These are phyloP conservation scores for Eulemur macaco DNA, from an alignment of 2,113 vertebrate species.

Conservation along the genomic window DNA sequence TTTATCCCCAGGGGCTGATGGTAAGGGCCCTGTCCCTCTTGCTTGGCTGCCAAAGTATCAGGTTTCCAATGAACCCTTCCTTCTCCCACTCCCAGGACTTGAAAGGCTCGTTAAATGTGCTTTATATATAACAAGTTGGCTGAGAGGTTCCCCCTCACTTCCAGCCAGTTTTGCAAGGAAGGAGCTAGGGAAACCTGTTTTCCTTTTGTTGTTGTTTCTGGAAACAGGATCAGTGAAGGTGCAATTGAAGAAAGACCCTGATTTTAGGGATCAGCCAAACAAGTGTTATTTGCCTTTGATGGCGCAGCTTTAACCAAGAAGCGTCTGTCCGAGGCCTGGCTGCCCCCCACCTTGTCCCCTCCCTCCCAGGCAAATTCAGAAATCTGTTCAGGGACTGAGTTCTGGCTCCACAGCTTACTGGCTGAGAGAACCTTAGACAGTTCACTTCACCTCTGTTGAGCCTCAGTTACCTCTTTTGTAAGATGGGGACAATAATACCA, in stretches of 20 bases:
- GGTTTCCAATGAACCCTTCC: constrained; percentile 70
- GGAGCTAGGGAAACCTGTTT: constrained; percentile 69
- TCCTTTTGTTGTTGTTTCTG: constrained; percentile 73
- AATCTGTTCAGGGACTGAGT: background rate
- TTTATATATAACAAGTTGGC: constrained; percentile 75
- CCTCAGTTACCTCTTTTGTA: background rate
- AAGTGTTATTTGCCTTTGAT: background rate
- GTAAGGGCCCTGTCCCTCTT: constrained; percentile 43
- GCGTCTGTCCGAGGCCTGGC: background rate
- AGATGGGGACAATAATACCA: background rate
- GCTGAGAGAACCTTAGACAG: background rate
- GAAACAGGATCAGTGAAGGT: constrained; percentile 46
- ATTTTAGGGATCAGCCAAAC: background rate
- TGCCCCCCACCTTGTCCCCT: background rate
- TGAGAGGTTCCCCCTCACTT: constrained; percentile 3
- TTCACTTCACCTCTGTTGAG: background rate
- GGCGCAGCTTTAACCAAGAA: background rate
- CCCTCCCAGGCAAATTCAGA: background rate
- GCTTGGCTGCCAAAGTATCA: constrained; percentile 65
- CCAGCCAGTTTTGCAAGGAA: constrained; percentile 58
- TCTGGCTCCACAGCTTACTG: background rate
- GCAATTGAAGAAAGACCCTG: background rate
- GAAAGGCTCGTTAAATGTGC: constrained; percentile 73
- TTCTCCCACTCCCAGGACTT: constrained; percentile 64
- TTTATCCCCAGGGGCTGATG: constrained; percentile 61